Evolutionary conservation across 1,140 invertebrate genomes (phyloP), one percentile per base, ranked within the genome.

Genomic region (Eupeodes corollae): DNA sequence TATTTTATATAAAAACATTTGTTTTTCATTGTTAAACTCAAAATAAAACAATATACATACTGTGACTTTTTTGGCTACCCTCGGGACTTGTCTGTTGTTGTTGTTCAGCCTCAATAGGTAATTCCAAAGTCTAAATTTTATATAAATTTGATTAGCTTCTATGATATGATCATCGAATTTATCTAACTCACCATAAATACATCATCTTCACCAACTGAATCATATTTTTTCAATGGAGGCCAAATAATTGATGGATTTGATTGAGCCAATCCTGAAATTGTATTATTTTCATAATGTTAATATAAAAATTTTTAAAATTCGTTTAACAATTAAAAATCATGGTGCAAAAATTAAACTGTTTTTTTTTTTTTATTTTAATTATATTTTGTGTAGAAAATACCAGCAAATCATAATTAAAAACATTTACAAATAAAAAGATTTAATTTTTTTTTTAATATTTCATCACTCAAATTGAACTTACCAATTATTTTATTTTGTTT

Each of bases 151-250:
- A 43, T 40, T 26, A 26, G 21, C 21, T 3, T 26, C 8, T 26
- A 12, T 18, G 16, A 44, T 6, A 31, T 16, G 19, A 26, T 38
- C 38, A 37, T 42, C 1, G 16, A 41, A 46, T 49, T 48, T 55
- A 35, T 30, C 42, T 13, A 37, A 50, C 74, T 75, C 70, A 86
- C 84, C 84, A 88, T 87, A 71, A 88, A 88, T 56, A 88, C 84
- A 68, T 88, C 84, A 67, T 88, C 84, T 67, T 88, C 85, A 48
- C 81, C 82, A 54, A 79, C 75, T 70, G 83, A 83, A 79, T 75
- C 66, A 61, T 71, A 76, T 73, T 75, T 77, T 53, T 58, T 67
- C 39, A 67, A 54, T 52, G 63, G 63, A 71, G 70, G 62, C 56
- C 65, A 67, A 53, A 61, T 62, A 49, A 63, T 66, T 51, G 63